Conservation (phyloP, 2,797 vertebrate genomes). For the Manis javanica region DNA sequence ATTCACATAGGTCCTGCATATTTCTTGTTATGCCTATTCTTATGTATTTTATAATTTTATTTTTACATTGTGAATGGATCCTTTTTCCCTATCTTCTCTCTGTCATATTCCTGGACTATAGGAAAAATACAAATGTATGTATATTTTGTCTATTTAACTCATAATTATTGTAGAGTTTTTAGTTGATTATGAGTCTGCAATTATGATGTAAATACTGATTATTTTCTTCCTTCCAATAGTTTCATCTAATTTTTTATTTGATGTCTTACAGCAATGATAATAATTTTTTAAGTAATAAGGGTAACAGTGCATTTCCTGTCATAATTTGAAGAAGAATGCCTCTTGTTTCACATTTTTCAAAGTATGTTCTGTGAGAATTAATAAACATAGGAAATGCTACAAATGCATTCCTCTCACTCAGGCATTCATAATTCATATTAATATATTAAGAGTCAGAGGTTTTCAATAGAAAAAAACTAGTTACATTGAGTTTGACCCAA, state of each 20-base stretch:
- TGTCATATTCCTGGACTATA: neutral
- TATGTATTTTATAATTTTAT: neutral
- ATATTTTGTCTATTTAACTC: neutral
- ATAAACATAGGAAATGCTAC: neutral
- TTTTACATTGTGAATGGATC: neutral
- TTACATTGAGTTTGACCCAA: neutral
- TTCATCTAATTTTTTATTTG: constrained; percentile 36
- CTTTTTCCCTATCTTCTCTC: neutral
- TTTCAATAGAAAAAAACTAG: neutral
- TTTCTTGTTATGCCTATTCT: neutral
- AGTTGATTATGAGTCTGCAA: neutral
- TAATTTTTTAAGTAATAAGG: constrained; percentile 6
- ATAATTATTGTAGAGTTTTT: neutral
- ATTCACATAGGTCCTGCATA: neutral
- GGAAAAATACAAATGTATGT: neutral
- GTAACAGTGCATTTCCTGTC: neutral
- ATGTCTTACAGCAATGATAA: neutral
- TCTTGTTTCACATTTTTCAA: neutral
- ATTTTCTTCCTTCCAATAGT: neutral
- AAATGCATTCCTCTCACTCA: neutral
- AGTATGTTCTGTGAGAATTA: neutral
- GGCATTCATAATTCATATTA: neutral
- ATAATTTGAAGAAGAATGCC: neutral
- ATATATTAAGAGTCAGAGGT: neutral
- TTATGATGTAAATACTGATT: neutral